Evolutionary conservation across 1,140 invertebrate species (phyloP), one percentile per base, ranked within the genome.

Genomic region (Lordiphosa mommai): DNA sequence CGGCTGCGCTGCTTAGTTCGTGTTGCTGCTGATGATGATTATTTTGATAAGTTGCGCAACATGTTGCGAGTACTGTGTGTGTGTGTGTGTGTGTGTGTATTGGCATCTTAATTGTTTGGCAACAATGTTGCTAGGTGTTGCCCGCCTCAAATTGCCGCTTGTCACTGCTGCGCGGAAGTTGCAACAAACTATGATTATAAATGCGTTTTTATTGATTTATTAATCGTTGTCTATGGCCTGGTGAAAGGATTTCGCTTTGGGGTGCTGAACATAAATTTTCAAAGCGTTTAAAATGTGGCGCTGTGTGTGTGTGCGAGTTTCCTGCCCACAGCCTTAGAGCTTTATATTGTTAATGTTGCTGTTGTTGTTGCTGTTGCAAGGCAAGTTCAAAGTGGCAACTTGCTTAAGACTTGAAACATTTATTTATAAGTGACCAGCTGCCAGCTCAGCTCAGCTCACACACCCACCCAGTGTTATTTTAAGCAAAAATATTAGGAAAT

Each of bases 41-140:
- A 82, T 84, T 84, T 84, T 84, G 77, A 82, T 82, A 82, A 76
- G 77, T 82, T 82, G 77, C 67, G 77, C 77, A 82, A 84, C 76
- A 80, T 80, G 76, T 72, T 84, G 61, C 67, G 44, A 56, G 20
- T 32, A 7, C 3, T 41, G 37, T 32, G 52, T 33, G 12, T 34
- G 47, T 52, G 38, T 46, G 53, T 59, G 52, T 46, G 38, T 52
- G 37, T 27, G 20, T 59, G 58, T 67, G 40, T 20, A 53, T 36
- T 53, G 68, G 65, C 71, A 84, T 72, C 57, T 77, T 72, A 77
- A 77, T 84, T 84, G 71, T 61, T 80, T 34, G 17, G 61, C 76
- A 67, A 71, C 76, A 82, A 57, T 80, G 76, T 82, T 76, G 70
- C 58, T 61, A 77, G 67, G 67, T 82, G 72, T 77, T 82, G 74